Evolutionary conservation across 2,888 invertebrate species (phyloP).

Genomic region (Calameuta idolon): DNA sequence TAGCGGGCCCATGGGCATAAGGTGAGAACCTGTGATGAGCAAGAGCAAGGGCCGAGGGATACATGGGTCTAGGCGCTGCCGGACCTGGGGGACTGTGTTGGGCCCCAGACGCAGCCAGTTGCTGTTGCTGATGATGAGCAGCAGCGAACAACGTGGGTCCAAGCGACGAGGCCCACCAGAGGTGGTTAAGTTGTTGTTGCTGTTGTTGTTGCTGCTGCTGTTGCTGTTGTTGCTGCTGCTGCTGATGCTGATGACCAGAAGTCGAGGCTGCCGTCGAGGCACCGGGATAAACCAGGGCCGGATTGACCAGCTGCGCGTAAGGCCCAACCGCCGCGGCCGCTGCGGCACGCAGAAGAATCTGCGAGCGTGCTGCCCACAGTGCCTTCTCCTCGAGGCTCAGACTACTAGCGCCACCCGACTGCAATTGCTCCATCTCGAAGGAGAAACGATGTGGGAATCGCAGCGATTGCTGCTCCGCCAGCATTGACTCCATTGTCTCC

Average conservation of each 20-base stretch:
- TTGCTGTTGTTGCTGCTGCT: constrained; percentile 47
- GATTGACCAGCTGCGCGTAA: constrained; percentile 69
- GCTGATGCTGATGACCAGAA: constrained; percentile 55
- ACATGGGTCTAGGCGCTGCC: constrained; percentile 60
- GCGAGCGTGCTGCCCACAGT: constrained; percentile 81
- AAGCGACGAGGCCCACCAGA: constrained; percentile 64
- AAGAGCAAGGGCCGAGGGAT: constrained; percentile 59
- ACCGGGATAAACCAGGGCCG: constrained; percentile 68
- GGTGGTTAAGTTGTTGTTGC: constrained; percentile 52
- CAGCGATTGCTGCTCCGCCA: constrained; percentile 86
- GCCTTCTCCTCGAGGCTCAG: constrained; percentile 83
- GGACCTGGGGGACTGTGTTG: constrained; percentile 48
- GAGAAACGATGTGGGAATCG: constrained; percentile 83
- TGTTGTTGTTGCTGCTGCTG: constrained; percentile 40
- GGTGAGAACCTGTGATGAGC: constrained; percentile 67
- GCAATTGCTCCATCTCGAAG: constrained; percentile 74
- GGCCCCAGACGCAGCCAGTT: constrained; percentile 69
- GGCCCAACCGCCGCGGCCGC: constrained; percentile 72
- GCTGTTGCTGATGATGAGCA: constrained; percentile 73
- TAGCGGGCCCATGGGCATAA: constrained; percentile 55
- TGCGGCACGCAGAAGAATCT: constrained; percentile 79
- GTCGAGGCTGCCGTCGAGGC: constrained; percentile 52
- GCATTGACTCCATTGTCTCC: constrained; percentile 91
- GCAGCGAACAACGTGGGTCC: constrained; percentile 68
- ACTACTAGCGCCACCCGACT: constrained; percentile 73